Evolutionary conservation across 2,113 vertebrate species (phyloP).

Genomic region (Morphnarchus princeps): DNA sequence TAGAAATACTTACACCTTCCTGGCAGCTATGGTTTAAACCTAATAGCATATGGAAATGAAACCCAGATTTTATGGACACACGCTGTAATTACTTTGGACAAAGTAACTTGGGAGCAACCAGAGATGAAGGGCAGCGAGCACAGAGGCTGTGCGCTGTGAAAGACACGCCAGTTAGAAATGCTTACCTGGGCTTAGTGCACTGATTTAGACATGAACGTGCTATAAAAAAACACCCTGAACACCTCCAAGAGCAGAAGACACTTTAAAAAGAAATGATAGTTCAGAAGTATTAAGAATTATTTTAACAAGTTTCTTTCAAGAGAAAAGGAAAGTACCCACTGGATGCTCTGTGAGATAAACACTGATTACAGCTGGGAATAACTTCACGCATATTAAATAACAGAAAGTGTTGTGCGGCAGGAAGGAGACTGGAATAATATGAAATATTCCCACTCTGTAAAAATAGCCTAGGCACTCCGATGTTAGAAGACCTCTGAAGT

Average conservation of each 20-base stretch:
- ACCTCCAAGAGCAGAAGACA: neutral
- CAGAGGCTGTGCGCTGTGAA: fast-evolving
- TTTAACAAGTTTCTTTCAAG: neutral
- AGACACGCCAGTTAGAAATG: neutral
- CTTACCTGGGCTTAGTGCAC: neutral
- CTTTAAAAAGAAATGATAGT: neutral
- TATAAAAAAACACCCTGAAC: neutral
- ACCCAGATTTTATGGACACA: neutral
- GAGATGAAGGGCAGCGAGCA: neutral
- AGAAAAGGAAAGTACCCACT: neutral
- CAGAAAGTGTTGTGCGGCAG: neutral
- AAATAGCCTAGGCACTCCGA: neutral
- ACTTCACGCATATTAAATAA: neutral
- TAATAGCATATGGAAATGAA: neutral
- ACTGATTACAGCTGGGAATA: conserved; percentile 12
- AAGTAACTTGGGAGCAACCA: neutral
- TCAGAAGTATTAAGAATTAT: neutral
- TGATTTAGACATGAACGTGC: neutral
- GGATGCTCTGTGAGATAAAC: neutral
- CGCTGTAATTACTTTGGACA: neutral
- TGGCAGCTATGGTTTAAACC: conserved; percentile 6
- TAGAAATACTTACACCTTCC: conserved; percentile 4
- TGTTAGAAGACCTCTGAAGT: neutral
- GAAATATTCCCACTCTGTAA: neutral
- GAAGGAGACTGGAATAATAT: neutral